Evolutionary conservation across 2,113 vertebrate species (phyloP), one percentile per base, ranked within the genome.

Genomic region (Microtus ochrogaster): DNA sequence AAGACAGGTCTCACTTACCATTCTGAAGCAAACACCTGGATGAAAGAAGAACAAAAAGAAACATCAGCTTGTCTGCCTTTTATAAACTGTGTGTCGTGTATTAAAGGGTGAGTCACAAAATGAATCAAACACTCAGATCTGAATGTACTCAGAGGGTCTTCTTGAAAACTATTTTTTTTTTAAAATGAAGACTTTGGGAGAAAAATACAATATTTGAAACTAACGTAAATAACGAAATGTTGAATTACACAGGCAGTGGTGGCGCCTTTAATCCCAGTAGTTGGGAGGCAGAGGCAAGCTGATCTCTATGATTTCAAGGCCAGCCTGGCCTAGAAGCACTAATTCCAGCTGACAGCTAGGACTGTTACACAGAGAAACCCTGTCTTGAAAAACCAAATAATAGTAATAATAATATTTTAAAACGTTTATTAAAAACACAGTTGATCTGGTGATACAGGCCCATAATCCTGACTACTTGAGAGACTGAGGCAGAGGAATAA

Each of bases 11-110:
- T 55, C 84, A 97, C 99, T 99, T 99, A 99, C 99, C 99, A 99
- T 99, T 97, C 99, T 98, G 99, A 99, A 99, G 97, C 99, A 99
- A 84, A 99, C 99, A 74, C 99, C 99, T 99, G 98, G 89, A 84
- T 68, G 14, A 89, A 96, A 96, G 96, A 41, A 96, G 93, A 21
- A 96, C 22, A 91, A 97, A 97, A 94, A 94, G 95, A 94, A 28
- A 83, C 28, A 30, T 96, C 76, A 92, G 90, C 52, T 55, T 61
- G 1, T 91, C 2, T 52, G 17, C 0, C 28, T 92, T 88, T 21
- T 58, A 90, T 70, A 92, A 73, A 28, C 21, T 47, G 47, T 68
- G 72, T 26, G 92, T 76, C 94, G 49, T 49, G 49, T 95, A 76
- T 63, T 96, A 89, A 91, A 47, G 14, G 21, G 16, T 85, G 88